Evolutionary conservation across 1,140 invertebrate species (phyloP).

Genomic region (Drosophila micromelanica): DNA sequence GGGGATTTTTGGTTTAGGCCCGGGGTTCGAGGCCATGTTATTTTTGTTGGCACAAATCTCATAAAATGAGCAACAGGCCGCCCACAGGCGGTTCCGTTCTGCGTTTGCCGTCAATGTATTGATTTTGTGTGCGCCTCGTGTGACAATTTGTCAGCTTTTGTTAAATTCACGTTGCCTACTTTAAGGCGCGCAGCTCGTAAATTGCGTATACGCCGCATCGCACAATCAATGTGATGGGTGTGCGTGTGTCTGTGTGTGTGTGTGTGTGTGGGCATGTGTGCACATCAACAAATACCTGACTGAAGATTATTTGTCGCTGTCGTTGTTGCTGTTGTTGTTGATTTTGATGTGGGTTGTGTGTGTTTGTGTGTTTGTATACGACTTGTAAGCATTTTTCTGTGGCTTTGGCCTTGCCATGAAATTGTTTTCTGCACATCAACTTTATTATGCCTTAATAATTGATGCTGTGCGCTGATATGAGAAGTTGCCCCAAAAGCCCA

Average conservation of each 20-base stretch:
- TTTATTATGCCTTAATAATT: too few relatives aligned
- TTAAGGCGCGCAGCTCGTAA: constrained; percentile 46
- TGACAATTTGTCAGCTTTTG: constrained; percentile 53
- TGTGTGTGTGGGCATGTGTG: not conserved
- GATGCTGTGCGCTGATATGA: too few relatives aligned
- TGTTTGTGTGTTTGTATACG: not conserved
- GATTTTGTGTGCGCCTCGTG: constrained; percentile 36
- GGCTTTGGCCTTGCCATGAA: constrained; percentile 20
- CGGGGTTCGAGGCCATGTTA: constrained; percentile 12
- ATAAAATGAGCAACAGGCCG: constrained; percentile 43
- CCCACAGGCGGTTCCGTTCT: not conserved
- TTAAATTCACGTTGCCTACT: constrained; percentile 52
- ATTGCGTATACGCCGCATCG: constrained; percentile 26
- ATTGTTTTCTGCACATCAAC: constrained; percentile 26
- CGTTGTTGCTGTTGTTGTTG: constrained; percentile 14
- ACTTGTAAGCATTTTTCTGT: constrained; percentile 4
- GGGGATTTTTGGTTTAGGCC: constrained; percentile 7
- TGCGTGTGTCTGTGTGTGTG: constrained; percentile 1
- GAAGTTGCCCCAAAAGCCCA: too few relatives aligned
- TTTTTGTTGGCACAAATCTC: constrained; percentile 41
- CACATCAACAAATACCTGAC: constrained; percentile 43
- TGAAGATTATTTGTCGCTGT: constrained; percentile 46
- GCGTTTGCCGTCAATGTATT: constrained; percentile 15
- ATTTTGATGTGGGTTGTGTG: constrained; percentile 6
- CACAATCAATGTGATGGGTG: constrained; percentile 1